Conservation (phyloP, 2,113 vertebrate genomes). For the Trogon melanurus region DNA sequence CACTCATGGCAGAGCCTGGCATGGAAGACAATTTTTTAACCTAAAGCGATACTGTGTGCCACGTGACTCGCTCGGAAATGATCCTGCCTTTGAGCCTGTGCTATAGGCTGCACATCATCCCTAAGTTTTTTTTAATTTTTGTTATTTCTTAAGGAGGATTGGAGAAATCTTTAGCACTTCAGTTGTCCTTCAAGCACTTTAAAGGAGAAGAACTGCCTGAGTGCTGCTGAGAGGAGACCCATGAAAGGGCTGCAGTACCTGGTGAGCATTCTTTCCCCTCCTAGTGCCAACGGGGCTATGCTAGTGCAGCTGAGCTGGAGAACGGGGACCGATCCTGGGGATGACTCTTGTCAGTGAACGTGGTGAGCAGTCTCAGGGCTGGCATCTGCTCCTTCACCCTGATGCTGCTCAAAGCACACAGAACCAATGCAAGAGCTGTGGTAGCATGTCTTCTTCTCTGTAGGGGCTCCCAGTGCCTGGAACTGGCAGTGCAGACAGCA, state of each 20-base stretch:
- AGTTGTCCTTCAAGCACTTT: not conserved
- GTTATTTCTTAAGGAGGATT: not conserved
- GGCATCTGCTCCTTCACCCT: not conserved
- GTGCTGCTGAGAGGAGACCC: not conserved
- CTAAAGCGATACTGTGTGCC: not conserved
- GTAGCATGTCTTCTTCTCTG: not conserved
- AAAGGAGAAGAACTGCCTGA: not conserved
- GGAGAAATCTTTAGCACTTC: not conserved
- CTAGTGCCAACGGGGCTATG: accelerated
- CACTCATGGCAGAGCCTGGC: not conserved
- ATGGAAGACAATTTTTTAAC: not conserved
- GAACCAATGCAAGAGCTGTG: not conserved
- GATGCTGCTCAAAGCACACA: not conserved
- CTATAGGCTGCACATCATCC: not conserved
- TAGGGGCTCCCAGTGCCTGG: not conserved
- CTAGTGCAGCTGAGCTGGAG: not conserved
- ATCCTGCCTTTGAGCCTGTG: not conserved
- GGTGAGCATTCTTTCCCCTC: not conserved
- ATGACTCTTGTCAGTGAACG: not conserved
- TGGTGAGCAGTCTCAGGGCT: accelerated
- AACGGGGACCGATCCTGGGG: not conserved
- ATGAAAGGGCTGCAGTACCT: accelerated
- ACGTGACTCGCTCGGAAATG: not conserved
- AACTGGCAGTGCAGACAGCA: not conserved
- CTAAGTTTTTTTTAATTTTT: not conserved